Evolutionary conservation across 2,797 vertebrate species (phyloP), one percentile per base, ranked within the genome.

Genomic region (Karalla daura): DNA sequence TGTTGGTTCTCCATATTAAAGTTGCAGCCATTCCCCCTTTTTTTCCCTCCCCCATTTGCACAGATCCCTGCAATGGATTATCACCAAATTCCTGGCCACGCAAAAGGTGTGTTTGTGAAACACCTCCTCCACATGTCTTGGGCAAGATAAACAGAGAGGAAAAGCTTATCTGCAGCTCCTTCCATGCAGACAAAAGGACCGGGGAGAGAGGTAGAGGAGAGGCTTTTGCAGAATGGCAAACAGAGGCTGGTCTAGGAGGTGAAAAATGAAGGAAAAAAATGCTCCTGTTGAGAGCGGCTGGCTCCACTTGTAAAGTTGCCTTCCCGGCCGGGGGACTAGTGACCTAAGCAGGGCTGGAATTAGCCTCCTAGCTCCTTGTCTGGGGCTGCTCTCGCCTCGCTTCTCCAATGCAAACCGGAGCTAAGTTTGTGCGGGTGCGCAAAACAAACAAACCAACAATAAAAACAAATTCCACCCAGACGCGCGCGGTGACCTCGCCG

Each of bases 171-270:
- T 54, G 52, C 66, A 54, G 59, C 36, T 55, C 43, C 65, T 30
- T 43, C 13, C 0, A 5, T 13, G 65, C 17, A 84, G 78, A 90
- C 85, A 87, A 87, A 84, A 83, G 84, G 67, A 80, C 27, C 3
- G 61, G 25, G 54, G 7, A 23, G 32, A 39, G 9, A 30, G 54
- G 71, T 79, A 28, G 54, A 7, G 27, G 32, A 39, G 9, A 30
- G 54, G 71, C 80, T 69, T 74, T 46, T 39, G 3, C 51, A 24
- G 72, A 60, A 30, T 12, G 6, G n/a, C n/a, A 1, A 41, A 28
- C 58, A 37, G 39, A n/a, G 49, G 54, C 46, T 49, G 63, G 5
- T 36, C 61, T 47, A 0, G 14, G 39, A 46, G 37, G n/a, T n/a
- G 13, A 20, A 21, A 3, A 7, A 2, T 7, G 14, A 15, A 7